Conservation (phyloP, 1,140 invertebrate genomes). For the Hetaerina americana region DNA sequence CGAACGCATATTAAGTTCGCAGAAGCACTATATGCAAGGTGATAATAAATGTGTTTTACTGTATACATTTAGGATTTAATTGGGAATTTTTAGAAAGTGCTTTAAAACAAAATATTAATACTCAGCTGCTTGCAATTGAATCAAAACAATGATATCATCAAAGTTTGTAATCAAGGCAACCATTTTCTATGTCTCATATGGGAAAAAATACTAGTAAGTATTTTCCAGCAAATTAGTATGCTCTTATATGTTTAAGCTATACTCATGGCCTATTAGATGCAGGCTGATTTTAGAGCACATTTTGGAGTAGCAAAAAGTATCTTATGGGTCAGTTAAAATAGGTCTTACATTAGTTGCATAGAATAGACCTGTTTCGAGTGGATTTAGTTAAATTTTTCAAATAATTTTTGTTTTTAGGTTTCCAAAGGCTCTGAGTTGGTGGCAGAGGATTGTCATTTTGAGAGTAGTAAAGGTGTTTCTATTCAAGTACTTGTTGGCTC, state of each 20-base stretch:
- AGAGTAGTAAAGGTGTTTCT: neutral
- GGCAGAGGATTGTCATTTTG: neutral
- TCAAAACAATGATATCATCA: no score
- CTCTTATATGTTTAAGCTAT: neutral
- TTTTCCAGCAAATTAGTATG: neutral
- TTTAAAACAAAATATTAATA: no score
- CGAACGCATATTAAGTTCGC: no score
- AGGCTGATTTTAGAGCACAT: neutral
- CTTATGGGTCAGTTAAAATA: neutral
- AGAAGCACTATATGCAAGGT: no score
- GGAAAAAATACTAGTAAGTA: no score
- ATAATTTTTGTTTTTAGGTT: no score
- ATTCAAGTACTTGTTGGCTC: neutral
- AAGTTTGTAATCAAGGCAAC: no score
- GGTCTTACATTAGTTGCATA: neutral
- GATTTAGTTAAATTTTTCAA: neutral
- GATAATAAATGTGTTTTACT: no score
- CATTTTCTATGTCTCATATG: no score
- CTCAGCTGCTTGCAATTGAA: no score
- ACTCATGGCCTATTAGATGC: neutral
- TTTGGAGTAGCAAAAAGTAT: neutral
- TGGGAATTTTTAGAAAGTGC: no score
- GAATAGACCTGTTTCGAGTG: neutral
- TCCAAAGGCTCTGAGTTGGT: neutral
- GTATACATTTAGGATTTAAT: no score